Evolutionary conservation across 1,140 invertebrate genomes (phyloP).

Genomic region (Ganaspis sp.): DNA sequence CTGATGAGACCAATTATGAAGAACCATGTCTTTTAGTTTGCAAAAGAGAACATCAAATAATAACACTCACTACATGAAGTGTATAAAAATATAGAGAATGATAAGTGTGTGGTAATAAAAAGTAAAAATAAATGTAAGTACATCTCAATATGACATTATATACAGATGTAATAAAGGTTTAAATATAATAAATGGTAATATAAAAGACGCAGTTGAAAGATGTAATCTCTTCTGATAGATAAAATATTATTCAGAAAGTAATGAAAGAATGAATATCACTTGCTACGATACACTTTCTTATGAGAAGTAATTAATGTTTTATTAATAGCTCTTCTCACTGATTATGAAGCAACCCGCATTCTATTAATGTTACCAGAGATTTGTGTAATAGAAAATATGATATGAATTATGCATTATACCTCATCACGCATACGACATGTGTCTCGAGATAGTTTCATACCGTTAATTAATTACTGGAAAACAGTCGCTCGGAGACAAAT

Average conservation of each 20-base stretch:
- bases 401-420: not conserved
- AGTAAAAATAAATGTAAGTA: too few species aligned
- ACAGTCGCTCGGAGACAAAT: constrained; percentile 1
- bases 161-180: too few species aligned
- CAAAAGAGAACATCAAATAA: not conserved
- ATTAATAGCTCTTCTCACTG: not conserved
- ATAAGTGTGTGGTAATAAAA: too few species aligned
- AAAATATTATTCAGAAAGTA: not conserved
- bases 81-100: too few species aligned
- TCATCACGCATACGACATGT: not conserved
- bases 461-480: not conserved
- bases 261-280: not conserved
- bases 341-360: not conserved
- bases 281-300: not conserved
- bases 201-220: too few species aligned
- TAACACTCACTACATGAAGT: too few species aligned
- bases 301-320: not conserved
- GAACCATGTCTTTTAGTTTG: not conserved
- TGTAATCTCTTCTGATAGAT: not conserved
- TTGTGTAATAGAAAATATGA: constrained; percentile 14
- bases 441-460: constrained; percentile 3
- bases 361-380: not conserved
- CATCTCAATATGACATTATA: too few species aligned
- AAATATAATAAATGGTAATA: too few species aligned
- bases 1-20: not conserved